Evolutionary conservation across 2,113 vertebrate species (phyloP), one percentile per base, ranked within the genome.

Genomic region (Hirundichthys speculiger): DNA sequence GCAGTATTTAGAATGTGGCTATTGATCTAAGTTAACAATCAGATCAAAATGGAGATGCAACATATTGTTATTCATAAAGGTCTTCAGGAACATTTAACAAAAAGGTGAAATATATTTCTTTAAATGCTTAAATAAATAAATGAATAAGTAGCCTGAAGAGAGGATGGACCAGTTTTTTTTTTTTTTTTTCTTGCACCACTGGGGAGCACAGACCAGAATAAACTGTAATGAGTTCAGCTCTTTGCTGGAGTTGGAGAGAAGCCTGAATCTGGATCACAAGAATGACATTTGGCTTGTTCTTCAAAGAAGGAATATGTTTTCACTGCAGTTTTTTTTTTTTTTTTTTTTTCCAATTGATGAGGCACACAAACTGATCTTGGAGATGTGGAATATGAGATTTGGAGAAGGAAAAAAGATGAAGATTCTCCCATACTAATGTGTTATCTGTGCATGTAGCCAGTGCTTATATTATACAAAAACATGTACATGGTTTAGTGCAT

Each of bases 221-320:
- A 79, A 66, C 40, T 52, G 43, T 75, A 89, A 88, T 82, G 81
- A 87, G 79, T 77, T 82, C 73, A 82, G 38, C 69, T 75, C 70
- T 77, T 70, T 54, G 45, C 41, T 40, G 2, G 65, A 78, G 77
- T 80, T 64, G 55, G 61, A 83, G 60, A 72, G 38, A 62, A 59
- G 54, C 64, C 63, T 65, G 70, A 63, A 82, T 81, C 64, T 79
- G 40, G 65, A 88, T 53, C 63, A 63, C 27, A 18, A 19, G 41
- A 42, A 46, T 38, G 11, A 59, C 22, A 63, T 59, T 14, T 64
- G 48, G 42, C 48, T 48, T 56, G 13, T 62, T 79, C 50, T 16
- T 42, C 40, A 57, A 52, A 56, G 30, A 69, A n/a, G 47, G 38
- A 16, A 22, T 13, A 52, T 6, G 2, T 60, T 65, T 41, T 40